Evolutionary conservation across 2,797 vertebrate genomes (phyloP).

Genomic region (Parauchenoglanis ngamensis): DNA sequence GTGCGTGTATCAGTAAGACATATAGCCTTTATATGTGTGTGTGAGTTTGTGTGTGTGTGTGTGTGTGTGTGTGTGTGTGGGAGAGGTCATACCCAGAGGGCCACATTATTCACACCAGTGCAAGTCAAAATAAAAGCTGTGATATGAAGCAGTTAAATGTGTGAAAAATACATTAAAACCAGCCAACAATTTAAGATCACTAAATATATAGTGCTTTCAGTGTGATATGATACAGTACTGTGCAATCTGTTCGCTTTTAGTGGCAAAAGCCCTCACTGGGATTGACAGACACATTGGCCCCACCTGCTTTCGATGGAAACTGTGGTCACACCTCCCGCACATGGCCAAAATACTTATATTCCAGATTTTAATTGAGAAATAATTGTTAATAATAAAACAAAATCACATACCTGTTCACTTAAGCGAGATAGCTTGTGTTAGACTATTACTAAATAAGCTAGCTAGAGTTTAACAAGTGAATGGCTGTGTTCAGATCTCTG

Average conservation of each 20-base stretch:
- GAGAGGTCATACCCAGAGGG: background rate
- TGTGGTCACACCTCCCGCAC: background rate
- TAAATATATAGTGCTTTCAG: background rate
- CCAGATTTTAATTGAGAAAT: background rate
- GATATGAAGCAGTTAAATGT: background rate
- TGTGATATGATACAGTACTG: background rate
- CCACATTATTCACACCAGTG: background rate
- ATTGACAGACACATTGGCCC: background rate
- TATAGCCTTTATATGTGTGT: background rate
- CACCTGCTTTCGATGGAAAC: background rate
- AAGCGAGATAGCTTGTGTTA: background rate
- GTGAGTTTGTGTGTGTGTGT: no score
- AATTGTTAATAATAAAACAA: background rate
- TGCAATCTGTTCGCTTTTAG: background rate
- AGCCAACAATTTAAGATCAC: background rate
- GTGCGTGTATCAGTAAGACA: background rate
- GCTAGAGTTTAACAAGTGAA: background rate
- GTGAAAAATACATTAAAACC: conserved; percentile 1
- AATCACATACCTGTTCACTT: background rate
- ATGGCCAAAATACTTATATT: background rate
- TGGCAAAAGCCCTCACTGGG: background rate
- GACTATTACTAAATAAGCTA: background rate
- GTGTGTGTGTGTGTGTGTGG: background rate
- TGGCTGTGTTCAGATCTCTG: no score
- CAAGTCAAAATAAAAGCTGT: background rate